These are phyloP conservation scores for Xerus rutilus DNA, from an alignment of 2,797 vertebrate genomes.

Conservation along the genomic window DNA sequence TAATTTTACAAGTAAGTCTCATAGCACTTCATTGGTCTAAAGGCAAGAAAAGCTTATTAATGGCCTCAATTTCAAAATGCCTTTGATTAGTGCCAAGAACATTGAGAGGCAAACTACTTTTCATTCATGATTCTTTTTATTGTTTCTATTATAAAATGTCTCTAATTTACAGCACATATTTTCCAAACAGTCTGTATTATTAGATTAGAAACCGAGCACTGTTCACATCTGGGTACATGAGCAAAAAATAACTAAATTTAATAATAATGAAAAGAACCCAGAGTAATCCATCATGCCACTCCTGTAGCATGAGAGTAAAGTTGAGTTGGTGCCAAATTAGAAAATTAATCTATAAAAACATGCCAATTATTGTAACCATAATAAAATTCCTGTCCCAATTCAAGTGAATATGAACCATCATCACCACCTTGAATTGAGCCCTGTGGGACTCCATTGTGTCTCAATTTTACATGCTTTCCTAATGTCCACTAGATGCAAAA, in stretches of 20 bases:
- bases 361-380: slow-evolving; percentile 83
- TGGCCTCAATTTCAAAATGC: slow-evolving; percentile 86
- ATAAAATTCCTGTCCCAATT: slow-evolving; percentile 78
- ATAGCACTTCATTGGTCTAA: slow-evolving; percentile 78
- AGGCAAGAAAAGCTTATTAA: slow-evolving; percentile 86
- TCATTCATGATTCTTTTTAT: slow-evolving; percentile 87
- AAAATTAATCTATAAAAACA: slow-evolving; percentile 85
- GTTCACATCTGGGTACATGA: slow-evolving; percentile 84
- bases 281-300: slow-evolving; percentile 84
- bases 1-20: slow-evolving; percentile 80
- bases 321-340: slow-evolving; percentile 80
- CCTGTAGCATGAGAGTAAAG: slow-evolving; percentile 66
- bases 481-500: neutral
- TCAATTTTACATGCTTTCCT: slow-evolving; percentile 60
- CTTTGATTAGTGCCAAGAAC: slow-evolving; percentile 86
- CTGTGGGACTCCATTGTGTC: neutral
- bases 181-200: slow-evolving; percentile 86
- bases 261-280: slow-evolving; percentile 85
- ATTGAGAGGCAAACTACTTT: slow-evolving; percentile 79
- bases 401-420: slow-evolving; percentile 61
- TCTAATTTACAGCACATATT: slow-evolving; percentile 87
- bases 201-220: slow-evolving; percentile 84
- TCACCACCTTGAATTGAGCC: slow-evolving; percentile 58
- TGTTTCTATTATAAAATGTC: slow-evolving; percentile 85
- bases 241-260: slow-evolving; percentile 88